Evolutionary conservation across 2,113 vertebrate genomes (phyloP), one percentile per base, ranked within the genome.

Genomic region (Noturus placidus): DNA sequence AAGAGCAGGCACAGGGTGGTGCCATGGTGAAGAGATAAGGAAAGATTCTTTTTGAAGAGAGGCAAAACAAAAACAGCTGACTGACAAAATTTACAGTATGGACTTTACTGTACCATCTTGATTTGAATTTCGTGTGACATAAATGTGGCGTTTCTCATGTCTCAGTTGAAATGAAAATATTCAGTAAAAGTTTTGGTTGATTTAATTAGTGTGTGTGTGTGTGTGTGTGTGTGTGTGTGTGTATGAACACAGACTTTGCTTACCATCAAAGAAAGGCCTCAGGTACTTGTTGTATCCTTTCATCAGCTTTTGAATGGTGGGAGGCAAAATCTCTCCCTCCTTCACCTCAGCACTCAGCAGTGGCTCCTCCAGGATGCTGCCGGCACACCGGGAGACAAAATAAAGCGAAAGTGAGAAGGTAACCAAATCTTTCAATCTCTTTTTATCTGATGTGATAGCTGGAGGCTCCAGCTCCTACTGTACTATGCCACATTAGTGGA

Each of bases 211-310:
- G 33, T 70, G 30, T 59, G 54, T 83, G 30, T 67, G 57, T 46
- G 9, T 46, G 10, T 83, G 0, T 46, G 46, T n/a, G 56, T 63
- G 35, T 22, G 52, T 54, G 50, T 14, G 50, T 52, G 52, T 54
- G 52, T n/a, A 11, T 38, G 22, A 30, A 46, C 27, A 50, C n/a
- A 84, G 17, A 80, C 1, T 50, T 56, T 69, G n/a, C 97, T 96
- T 95, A 97, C 97, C 95, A 86, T 97, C 96, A 95, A 98, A 98
- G 94, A 97, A 97, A 3, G 97, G 97, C 86, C 97, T 94, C 17
- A 98, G 95, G 93, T 98, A 98, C 92, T 97, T 98, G 95, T 98
- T 97, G 93, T 98, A 98, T 89, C 97, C 97, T 94, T 96, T 96
- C 95, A 97, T 96, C 93, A 98, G 95, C 92, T 95, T 96, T 89